Evolutionary conservation across 37 sponge, comb jelly and placozoan species (phyloP), one percentile per base, ranked within the genome.

Genomic region (Aplysina aerophoba): DNA sequence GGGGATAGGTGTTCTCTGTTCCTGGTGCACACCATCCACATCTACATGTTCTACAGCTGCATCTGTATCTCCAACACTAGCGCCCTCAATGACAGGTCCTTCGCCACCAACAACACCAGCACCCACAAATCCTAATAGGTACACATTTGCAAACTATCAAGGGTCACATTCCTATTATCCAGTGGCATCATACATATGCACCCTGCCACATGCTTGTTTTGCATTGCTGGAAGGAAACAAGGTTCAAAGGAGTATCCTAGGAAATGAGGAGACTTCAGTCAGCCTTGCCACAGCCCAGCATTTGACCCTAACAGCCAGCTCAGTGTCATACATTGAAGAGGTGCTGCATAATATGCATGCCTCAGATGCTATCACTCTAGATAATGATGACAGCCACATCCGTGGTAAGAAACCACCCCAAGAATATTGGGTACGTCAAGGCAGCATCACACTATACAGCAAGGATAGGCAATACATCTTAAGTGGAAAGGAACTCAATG

Each of bases 161-260:
- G 61, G 25, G 38, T 57, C 16, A 20, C 60, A 85, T 74, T 36
- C 75, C 41, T 75, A 65, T 73, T 36, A 8, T 36, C 78, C 85
- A 12, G 0, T 74, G 2, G 15, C 40, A 19, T 73, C 64, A 22
- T 85, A 85, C 41, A 36, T 85, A 0, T 85, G 85, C 63, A 85
- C 85, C 17, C 61, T 85, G 14, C 39, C 85, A 59, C 59, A 16
- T 59, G 85, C 33, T 36, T 59, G 85, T 21, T 77, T 85, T 77
- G 78, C 33, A 64, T 54, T 16, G 21, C 0, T 83, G 6, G 83
- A 83, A 44, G 44, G 80, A 54, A 50, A 34, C 34, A 2, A 72
- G 6, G 5, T 5, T 72, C 73, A 72, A 62, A 62, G 12, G 64
- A 62, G 28, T 11, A 62, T 62, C 64, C 64, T 62, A 13, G 64